phyloP scores from a whole-genome alignment of 1,140 invertebrate genomes.

The Cherax destructor region DNA sequence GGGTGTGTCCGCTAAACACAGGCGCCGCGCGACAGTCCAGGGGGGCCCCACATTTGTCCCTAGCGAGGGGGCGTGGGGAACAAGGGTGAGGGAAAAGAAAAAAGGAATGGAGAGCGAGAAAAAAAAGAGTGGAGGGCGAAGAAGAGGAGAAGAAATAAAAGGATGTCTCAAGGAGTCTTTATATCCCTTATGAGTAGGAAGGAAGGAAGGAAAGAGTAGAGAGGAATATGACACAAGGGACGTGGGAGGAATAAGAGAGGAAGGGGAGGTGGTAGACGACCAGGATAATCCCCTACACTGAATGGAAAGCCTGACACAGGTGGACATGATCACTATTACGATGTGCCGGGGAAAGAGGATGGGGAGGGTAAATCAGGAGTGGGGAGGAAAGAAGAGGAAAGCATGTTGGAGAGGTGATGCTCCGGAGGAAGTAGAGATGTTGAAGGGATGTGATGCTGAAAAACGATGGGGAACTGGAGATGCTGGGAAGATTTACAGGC shows the following conservation, averaged over 20 bases:
- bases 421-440: no score
- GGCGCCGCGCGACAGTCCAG: neutral
- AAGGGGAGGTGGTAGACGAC: neutral
- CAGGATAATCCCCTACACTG: neutral
- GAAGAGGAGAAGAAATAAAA: neutral
- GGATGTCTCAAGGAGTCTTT: neutral
- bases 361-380: neutral
- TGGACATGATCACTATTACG: slow-evolving; percentile 10
- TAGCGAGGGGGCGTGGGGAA: neutral
- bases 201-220: neutral
- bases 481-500: no score
- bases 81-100: neutral
- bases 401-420: neutral
- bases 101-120: neutral
- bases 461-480: no score
- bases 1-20: slow-evolving; percentile 5
- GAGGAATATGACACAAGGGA: neutral
- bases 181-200: neutral
- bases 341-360: neutral
- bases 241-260: neutral
- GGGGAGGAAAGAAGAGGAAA: neutral
- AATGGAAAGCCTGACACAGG: slow-evolving; percentile 22
- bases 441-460: neutral
- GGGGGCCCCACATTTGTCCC: neutral
- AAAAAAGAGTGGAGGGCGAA: neutral